These are phyloP conservation scores for Gryllus bimaculatus DNA, from an alignment of 1,140 invertebrate species.

Conservation along the genomic window DNA sequence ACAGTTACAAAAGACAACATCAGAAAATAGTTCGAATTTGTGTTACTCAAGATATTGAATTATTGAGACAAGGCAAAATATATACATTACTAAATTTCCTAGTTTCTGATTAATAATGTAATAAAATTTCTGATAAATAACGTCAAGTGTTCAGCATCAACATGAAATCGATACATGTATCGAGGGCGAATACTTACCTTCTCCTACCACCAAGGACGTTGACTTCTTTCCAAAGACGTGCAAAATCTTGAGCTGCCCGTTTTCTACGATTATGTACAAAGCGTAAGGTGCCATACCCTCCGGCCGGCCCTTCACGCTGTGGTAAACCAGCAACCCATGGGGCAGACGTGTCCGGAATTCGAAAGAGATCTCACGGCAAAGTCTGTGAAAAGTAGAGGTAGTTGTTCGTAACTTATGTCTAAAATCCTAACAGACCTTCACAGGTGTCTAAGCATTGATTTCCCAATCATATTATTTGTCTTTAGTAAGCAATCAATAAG, in stretches of 20 bases:
- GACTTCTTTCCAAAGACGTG: constrained; percentile 79
- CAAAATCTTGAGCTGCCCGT: constrained; percentile 80
- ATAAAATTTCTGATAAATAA: too few species aligned
- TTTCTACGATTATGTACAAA: constrained; percentile 79
- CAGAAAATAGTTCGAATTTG: too few species aligned
- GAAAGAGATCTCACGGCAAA: constrained; percentile 78
- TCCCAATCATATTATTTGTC: background rate
- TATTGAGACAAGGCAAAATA: too few species aligned
- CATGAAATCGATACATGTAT: too few species aligned
- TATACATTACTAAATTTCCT: too few species aligned
- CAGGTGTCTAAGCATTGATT: background rate
- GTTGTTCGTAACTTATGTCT: background rate
- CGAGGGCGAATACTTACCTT: constrained; percentile 39
- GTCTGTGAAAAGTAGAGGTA: constrained; percentile 41
- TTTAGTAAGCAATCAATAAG: background rate
- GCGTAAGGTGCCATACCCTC: constrained; percentile 68
- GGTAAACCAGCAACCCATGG: constrained; percentile 76
- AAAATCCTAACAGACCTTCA: background rate
- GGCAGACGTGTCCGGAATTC: constrained; percentile 76
- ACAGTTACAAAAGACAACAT: too few species aligned
- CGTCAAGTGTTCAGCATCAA: too few species aligned
- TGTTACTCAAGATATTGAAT: too few species aligned
- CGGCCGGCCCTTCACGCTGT: constrained; percentile 73
- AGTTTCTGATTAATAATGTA: too few species aligned
- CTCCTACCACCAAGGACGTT: constrained; percentile 74